Conservation (phyloP, 2,797 vertebrate species). For the Lateolabrax maculatus region DNA sequence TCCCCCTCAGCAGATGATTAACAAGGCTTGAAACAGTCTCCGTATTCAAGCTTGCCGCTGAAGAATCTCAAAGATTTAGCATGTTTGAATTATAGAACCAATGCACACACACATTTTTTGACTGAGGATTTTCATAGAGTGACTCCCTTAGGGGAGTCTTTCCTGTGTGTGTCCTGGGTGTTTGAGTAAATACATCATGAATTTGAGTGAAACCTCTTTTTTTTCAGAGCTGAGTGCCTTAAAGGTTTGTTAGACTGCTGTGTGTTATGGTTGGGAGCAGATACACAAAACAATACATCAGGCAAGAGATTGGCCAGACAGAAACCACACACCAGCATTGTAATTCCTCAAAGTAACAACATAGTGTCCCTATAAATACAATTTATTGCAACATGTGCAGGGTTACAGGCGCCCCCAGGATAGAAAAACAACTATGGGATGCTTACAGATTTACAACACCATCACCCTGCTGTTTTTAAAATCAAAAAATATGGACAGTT, state of each 20-base stretch:
- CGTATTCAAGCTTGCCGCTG: constrained; percentile 28
- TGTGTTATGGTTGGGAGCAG: not conserved
- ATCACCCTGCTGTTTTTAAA: not conserved
- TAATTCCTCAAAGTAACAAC: not conserved
- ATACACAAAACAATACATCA: not conserved
- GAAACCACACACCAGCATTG: constrained; percentile 63
- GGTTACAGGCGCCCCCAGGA: constrained; percentile 33
- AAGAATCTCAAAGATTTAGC: not conserved
- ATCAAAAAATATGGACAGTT: no score
- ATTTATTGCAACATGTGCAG: constrained; percentile 2
- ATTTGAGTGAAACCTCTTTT: not conserved
- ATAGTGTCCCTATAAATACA: constrained; percentile 16
- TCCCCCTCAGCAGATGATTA: not conserved
- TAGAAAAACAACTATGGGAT: constrained; percentile 33
- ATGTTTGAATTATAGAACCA: not conserved
- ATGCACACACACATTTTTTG: not conserved
- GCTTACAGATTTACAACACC: not conserved
- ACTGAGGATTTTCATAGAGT: not conserved
- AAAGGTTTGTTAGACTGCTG: not conserved
- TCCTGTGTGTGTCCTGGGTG: not conserved
- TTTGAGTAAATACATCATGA: not conserved
- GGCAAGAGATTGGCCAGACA: not conserved
- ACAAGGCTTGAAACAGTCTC: not conserved
- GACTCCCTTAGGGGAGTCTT: not conserved
- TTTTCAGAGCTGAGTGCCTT: not conserved